Percentiles rank a stretch among this genome's conserved stretches.
Evolutionary conservation across 2,888 invertebrate genomes (phyloP).

Genomic region (Petrolisthes manimaculis): DNA sequence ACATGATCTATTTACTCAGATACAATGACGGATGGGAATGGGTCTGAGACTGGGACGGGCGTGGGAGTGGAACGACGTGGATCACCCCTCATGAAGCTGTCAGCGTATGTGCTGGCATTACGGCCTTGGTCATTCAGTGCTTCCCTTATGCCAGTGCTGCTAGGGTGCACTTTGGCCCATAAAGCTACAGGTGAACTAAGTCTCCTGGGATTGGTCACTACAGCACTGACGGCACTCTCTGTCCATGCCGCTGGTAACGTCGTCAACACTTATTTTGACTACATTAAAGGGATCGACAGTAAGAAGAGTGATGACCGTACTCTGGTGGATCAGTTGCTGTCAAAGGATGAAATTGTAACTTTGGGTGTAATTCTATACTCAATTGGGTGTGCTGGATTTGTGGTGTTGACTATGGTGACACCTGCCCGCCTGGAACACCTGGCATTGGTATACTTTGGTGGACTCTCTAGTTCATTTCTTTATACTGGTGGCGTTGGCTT

Average conservation of each 20-base stretch:
- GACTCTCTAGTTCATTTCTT: slow-evolving; percentile 93
- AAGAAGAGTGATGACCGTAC: slow-evolving; percentile 91
- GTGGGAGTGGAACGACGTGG: slow-evolving; percentile 12
- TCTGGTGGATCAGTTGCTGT: slow-evolving; percentile 90
- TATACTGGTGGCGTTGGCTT: slow-evolving; percentile 96
- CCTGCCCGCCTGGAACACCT: slow-evolving; percentile 95
- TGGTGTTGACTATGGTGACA: slow-evolving; percentile 81
- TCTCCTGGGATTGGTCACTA: slow-evolving; percentile 82
- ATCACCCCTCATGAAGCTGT: slow-evolving; percentile 79
- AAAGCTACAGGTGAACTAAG: slow-evolving; percentile 80
- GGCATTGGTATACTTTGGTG: slow-evolving; percentile 94
- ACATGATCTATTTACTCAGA: background rate
- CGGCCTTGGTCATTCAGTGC: slow-evolving; percentile 95
- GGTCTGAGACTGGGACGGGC: background rate
- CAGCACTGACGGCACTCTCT: slow-evolving; percentile 86
- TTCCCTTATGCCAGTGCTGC: slow-evolving; percentile 88
- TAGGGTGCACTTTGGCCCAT: slow-evolving; percentile 90
- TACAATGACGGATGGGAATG: background rate
- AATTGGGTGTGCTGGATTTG: slow-evolving; percentile 87
- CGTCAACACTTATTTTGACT: slow-evolving; percentile 96
- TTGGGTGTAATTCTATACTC: slow-evolving; percentile 90
- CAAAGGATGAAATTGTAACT: slow-evolving; percentile 86
- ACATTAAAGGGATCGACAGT: slow-evolving; percentile 91
- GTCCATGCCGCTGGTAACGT: slow-evolving; percentile 97
- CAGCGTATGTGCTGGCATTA: slow-evolving; percentile 88